Percentiles rank a stretch among this genome's conserved stretches.
Conservation (phyloP, 2,888 invertebrate species). For the Macroteleia sp. region DNA sequence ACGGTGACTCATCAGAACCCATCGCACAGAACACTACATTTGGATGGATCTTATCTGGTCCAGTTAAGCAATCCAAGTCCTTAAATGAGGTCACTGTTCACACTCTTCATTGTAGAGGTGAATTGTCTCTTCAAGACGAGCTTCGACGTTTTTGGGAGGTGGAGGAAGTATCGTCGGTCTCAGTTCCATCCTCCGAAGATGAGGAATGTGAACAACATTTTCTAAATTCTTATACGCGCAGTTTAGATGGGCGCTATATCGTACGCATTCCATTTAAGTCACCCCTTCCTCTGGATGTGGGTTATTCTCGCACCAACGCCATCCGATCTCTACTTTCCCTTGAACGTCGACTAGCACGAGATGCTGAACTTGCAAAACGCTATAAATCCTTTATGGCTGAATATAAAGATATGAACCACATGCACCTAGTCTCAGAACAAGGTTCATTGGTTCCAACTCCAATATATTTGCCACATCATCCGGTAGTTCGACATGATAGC, state of each 20-base stretch:
- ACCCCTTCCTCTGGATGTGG: not conserved
- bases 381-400: too few relatives aligned
- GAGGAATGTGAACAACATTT: not conserved
- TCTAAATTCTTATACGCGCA: not conserved
- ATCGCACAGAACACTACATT: conserved; percentile 26
- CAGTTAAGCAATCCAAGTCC: not conserved
- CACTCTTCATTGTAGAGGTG: not conserved
- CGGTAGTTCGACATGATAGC: too few relatives aligned
- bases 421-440: too few relatives aligned
- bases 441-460: too few relatives aligned
- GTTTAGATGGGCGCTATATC: not conserved
- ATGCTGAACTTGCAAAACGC: too few relatives aligned
- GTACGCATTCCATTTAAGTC: not conserved
- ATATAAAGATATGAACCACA: too few relatives aligned
- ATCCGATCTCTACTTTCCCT: not conserved
- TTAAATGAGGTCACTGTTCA: not conserved
- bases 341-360: not conserved
- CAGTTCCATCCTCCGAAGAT: not conserved
- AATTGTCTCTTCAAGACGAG: not conserved
- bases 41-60: conserved; percentile 28
- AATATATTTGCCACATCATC: too few relatives aligned
- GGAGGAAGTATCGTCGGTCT: too few relatives aligned
- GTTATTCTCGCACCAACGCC: not conserved
- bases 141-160: not conserved
- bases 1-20: not conserved